A percentile compares a stretch with the other conserved stretches of the same genome.
phyloP scores from a whole-genome alignment of 2,113 vertebrate genomes.

The Sitta europaea region DNA sequence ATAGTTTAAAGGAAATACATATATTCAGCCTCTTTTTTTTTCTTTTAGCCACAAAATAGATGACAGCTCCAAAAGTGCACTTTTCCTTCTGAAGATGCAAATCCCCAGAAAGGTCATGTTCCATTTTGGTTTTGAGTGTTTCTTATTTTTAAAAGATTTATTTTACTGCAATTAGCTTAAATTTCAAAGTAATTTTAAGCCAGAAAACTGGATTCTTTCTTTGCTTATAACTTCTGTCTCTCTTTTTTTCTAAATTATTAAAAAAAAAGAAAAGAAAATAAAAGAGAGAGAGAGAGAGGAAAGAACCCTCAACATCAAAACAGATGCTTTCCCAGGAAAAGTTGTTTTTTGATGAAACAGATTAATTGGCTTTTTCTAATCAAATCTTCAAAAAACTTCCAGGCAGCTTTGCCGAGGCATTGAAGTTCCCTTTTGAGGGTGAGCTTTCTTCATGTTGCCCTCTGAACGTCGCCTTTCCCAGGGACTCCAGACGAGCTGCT shows the following conservation, averaged over 20 bases:
- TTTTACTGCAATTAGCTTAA: constrained; percentile 46
- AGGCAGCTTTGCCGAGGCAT: neutral
- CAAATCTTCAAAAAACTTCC: constrained; percentile 32
- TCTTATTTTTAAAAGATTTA: constrained; percentile 35
- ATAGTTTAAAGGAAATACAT: neutral
- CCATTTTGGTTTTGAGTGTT: constrained; percentile 32
- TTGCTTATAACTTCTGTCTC: neutral
- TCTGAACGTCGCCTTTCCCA: neutral
- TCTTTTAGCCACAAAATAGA: neutral
- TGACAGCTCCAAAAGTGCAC: neutral
- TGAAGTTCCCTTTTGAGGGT: neutral
- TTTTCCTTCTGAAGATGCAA: constrained; percentile 35
- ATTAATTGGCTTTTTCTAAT: constrained; percentile 49
- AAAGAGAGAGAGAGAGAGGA: neutral
- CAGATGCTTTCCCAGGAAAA: constrained; percentile 20
- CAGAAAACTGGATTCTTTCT: neutral
- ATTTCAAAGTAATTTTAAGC: constrained; percentile 54
- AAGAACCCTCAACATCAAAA: constrained; percentile 9
- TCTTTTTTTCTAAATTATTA: neutral
- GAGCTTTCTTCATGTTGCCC: neutral
- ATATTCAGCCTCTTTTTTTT: neutral
- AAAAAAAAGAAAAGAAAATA: neutral
- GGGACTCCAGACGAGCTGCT: neutral
- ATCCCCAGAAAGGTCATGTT: constrained; percentile 35
- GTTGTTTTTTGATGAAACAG: neutral